phyloP scores from a whole-genome alignment of 2,888 invertebrate species.

The Megalurothrips usitatus region DNA sequence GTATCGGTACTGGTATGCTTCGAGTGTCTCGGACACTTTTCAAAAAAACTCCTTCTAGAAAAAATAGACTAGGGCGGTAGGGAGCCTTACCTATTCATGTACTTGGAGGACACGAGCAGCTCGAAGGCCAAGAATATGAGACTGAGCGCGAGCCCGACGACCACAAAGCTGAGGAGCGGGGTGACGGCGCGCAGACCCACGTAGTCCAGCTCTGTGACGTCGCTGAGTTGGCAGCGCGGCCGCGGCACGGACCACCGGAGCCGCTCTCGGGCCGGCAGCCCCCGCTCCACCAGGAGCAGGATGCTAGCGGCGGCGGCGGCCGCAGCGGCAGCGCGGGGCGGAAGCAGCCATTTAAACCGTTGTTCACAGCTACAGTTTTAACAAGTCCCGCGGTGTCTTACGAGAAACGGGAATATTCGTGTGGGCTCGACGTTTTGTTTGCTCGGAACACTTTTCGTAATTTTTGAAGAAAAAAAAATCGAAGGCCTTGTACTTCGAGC shows the following conservation, averaged over 20 bases:
- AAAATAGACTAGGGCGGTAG: neutral
- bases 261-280: neutral
- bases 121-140: neutral
- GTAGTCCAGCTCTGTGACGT: constrained; percentile 12
- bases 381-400: no score
- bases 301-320: neutral
- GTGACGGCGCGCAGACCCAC: neutral
- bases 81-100: neutral
- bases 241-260: constrained; percentile 7
- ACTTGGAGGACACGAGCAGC: neutral
- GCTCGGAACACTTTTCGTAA: no score
- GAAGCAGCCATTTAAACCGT: no score
- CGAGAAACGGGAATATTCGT: no score
- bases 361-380: no score
- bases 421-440: no score
- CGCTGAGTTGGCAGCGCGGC: constrained; percentile 8
- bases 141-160: neutral
- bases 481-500: no score
- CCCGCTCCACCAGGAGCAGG: neutral
- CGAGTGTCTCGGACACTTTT: no score
- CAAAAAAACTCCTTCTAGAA: no score
- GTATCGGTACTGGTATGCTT: no score
- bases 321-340: no score
- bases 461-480: no score
- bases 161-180: neutral